Evolutionary conservation across 2,113 vertebrate species (phyloP).

Genomic region (Synchiropus splendidus): DNA sequence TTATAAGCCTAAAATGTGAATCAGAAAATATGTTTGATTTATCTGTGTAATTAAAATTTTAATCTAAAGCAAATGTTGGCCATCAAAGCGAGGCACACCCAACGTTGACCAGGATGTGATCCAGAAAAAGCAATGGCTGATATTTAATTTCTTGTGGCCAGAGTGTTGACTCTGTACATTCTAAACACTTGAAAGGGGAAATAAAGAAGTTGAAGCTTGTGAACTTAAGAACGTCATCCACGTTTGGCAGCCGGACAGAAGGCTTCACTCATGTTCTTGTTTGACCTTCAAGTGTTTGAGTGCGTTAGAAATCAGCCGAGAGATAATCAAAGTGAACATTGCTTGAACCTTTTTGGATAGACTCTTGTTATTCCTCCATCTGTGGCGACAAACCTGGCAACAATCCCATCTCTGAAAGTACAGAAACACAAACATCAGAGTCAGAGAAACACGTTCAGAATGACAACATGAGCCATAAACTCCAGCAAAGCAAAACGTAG

Average conservation of each 20-base stretch:
- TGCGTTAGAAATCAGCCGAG: neutral
- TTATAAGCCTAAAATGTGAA: constrained; percentile 12
- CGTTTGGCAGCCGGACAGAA: constrained; percentile 21
- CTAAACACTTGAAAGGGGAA: too few species aligned
- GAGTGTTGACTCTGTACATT: constrained; percentile 13
- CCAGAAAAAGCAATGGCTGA: constrained; percentile 22
- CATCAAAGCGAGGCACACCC: constrained; percentile 17
- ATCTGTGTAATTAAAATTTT: constrained; percentile 13
- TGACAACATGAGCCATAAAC: too few species aligned
- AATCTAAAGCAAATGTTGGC: constrained; percentile 22
- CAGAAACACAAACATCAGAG: constrained; percentile 24
- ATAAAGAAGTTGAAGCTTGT: constrained; percentile 8
- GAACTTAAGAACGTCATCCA: constrained; percentile 17
- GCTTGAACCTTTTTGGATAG: constrained; percentile 84
- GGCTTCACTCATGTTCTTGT: constrained; percentile 22
- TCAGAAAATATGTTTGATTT: constrained; percentile 25
- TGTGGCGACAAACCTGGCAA: constrained; percentile 88
- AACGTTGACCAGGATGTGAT: constrained; percentile 6
- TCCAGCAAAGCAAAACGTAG: too few species aligned
- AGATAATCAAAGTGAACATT: constrained; percentile 3
- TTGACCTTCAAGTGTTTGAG: constrained; percentile 16
- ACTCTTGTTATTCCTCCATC: constrained; percentile 96
- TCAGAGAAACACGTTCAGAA: neutral
- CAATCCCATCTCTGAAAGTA: constrained; percentile 74
- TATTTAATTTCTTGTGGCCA: constrained; percentile 17